A percentile compares a stretch with the other conserved stretches of the same genome.
These are phyloP conservation scores for Cosmorhoe ocellata DNA, from an alignment of 2,888 invertebrate species.

Conservation along the genomic window DNA sequence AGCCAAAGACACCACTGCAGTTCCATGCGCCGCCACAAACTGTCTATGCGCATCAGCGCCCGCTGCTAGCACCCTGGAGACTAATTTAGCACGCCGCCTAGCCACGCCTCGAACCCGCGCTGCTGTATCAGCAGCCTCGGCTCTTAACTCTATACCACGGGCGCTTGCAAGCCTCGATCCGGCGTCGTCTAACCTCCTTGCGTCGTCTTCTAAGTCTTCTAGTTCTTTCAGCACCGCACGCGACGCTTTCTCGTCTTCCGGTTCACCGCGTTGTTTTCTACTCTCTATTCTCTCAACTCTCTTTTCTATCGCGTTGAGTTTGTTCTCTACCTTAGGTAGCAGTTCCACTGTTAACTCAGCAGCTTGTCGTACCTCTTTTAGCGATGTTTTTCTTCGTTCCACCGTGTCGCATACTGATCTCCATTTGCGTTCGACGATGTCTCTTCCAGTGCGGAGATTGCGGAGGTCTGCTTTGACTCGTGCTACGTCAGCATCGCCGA, in stretches of 20 bases:
- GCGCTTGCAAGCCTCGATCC: slow-evolving; percentile 87
- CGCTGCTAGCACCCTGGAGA: slow-evolving; percentile 82
- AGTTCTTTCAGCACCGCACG: slow-evolving; percentile 81
- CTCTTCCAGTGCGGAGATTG: slow-evolving; percentile 85
- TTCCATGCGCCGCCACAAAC: slow-evolving; percentile 87
- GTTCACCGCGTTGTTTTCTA: slow-evolving; percentile 68
- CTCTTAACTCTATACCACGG: slow-evolving; percentile 84
- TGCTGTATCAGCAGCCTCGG: slow-evolving; percentile 86
- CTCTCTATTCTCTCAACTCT: slow-evolving; percentile 79
- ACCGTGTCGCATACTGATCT: slow-evolving; percentile 88
- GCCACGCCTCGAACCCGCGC: slow-evolving; percentile 84
- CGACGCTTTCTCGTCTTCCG: slow-evolving; percentile 81
- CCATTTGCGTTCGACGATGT: slow-evolving; percentile 90
- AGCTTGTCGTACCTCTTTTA: slow-evolving; percentile 80
- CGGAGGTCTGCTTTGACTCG: slow-evolving; percentile 88
- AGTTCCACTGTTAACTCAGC: slow-evolving; percentile 85
- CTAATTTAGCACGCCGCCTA: slow-evolving; percentile 85
- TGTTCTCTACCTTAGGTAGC: slow-evolving; percentile 84
- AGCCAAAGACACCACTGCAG: slow-evolving; percentile 86
- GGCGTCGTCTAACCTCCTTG: slow-evolving; percentile 85
- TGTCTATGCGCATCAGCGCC: slow-evolving; percentile 84
- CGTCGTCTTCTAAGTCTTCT: slow-evolving; percentile 84
- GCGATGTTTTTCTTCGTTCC: slow-evolving; percentile 81
- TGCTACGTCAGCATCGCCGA: slow-evolving; percentile 88
- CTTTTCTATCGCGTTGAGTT: slow-evolving; percentile 83